Conservation (phyloP, 2,797 vertebrate species). For the Cryptoprocta ferox region DNA sequence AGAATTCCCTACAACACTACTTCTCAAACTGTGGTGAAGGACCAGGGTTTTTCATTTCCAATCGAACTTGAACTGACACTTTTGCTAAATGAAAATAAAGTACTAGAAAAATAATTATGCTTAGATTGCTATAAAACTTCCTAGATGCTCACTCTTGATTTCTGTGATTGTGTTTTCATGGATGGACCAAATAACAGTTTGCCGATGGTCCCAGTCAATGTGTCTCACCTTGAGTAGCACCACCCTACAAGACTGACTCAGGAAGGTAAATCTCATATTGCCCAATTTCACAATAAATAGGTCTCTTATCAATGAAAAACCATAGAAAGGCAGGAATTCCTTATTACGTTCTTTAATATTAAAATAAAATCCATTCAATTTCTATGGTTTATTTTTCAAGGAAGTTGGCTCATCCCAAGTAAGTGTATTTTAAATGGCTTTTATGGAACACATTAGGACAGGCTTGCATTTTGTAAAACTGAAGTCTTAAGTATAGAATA, state of each 20-base stretch:
- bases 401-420: background rate
- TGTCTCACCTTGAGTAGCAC: background rate
- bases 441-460: slow-evolving; percentile 33
- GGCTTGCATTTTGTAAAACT: slow-evolving; percentile 11
- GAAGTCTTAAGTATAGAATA: background rate
- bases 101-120: slow-evolving; percentile 6
- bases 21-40: background rate
- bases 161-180: background rate
- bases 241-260: background rate
- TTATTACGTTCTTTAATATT: background rate
- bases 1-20: background rate
- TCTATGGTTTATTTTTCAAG: slow-evolving; percentile 14
- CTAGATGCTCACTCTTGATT: background rate
- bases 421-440: slow-evolving; percentile 15
- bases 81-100: slow-evolving; percentile 46
- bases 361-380: background rate
- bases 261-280: background rate
- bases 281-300: background rate
- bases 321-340: background rate
- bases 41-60: background rate
- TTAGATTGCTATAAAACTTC: background rate
- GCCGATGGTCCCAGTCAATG: background rate
- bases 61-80: background rate
- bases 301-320: background rate
- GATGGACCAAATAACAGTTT: background rate